Conservation (phyloP, 64 coral and sea anemone species). For the Pocillopora damicornis region DNA sequence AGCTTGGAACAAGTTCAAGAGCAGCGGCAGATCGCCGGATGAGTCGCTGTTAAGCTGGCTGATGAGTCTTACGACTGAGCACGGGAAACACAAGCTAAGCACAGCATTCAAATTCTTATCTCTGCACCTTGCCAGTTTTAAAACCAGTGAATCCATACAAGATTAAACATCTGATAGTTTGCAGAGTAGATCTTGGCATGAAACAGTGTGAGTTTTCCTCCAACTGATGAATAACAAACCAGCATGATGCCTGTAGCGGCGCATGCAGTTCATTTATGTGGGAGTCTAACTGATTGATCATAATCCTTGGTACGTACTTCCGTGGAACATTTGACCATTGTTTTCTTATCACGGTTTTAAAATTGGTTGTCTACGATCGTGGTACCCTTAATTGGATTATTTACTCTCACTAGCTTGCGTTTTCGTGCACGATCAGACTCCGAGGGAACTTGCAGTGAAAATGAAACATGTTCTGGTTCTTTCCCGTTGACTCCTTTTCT, state of each 20-base stretch:
- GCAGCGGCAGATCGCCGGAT: slow-evolving; percentile 3
- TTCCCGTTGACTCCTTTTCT: not conserved
- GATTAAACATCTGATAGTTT: not conserved
- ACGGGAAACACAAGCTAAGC: slow-evolving; percentile 7
- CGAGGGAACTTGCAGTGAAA: not conserved
- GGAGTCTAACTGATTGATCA: slow-evolving; percentile 8
- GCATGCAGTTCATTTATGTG: slow-evolving; percentile 9
- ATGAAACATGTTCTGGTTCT: too few species aligned
- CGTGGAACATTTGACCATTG: slow-evolving; percentile 10
- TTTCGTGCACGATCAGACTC: not conserved
- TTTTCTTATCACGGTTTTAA: not conserved
- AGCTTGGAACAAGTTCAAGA: slow-evolving; percentile 35
- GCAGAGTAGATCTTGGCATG: not conserved
- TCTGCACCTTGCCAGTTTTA: not conserved
- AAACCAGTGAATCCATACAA: not conserved
- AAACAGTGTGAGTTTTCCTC: slow-evolving; percentile 8
- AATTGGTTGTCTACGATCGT: slow-evolving; percentile 7
- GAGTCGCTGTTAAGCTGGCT: slow-evolving; percentile 6
- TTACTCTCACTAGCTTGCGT: not conserved
- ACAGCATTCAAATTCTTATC: slow-evolving; percentile 39
- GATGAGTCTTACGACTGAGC: slow-evolving; percentile 10
- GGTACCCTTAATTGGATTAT: slow-evolving; percentile 25
- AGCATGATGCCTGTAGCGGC: not conserved
- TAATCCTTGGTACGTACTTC: slow-evolving; percentile 20
- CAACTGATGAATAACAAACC: slow-evolving; percentile 22